Evolutionary conservation across 2,113 vertebrate species (phyloP), one percentile per base, ranked within the genome.

Genomic region (Notarius quadriscutis): DNA sequence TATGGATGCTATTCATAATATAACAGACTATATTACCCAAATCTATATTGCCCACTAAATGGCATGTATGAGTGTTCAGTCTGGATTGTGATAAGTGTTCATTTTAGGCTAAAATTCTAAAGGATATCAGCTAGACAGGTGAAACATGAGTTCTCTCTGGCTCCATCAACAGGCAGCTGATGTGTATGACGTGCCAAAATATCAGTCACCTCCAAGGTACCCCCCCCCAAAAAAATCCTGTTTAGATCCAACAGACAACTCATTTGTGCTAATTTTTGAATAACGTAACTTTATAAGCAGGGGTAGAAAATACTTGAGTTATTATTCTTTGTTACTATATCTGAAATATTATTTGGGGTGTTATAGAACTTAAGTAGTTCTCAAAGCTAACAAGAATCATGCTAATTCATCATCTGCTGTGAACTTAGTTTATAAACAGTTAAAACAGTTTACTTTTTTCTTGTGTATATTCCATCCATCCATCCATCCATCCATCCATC

Each of bases 81-180:
- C 18, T 84, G 25, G 62, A 53, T 34, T 58, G 60, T 78, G 41
- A 48, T 65, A 82, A 86, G 69, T 81, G 55, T 7, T 62, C 0
- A 63, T 80, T 55, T 87, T 27, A 87, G 50, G 15, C 27, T 18
- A 50, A 83, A 75, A 53, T 51, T 18, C 11, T 82, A 11, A 62
- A 81, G 58, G 58, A 65, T 77, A 50, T 80, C 55, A 81, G 67
- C n/a, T 34, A 62, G 55, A 67, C 51, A 77, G 81, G 80, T 79
- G 67, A 81, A 81, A 55, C 25, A 22, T 55, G 81, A 65, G 80
- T 83, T 86, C 86, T 87, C 89, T 55, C 86, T 90, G 88, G 89
- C 89, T 85, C 89, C 88, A 88, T 80, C 87, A 87, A 74, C 83
- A 87, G 89, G 89, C 57, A 2, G 27, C n/a, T 83, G 30, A 12